phyloP scores from a whole-genome alignment of 2,113 vertebrate species.

The Solea senegalensis region DNA sequence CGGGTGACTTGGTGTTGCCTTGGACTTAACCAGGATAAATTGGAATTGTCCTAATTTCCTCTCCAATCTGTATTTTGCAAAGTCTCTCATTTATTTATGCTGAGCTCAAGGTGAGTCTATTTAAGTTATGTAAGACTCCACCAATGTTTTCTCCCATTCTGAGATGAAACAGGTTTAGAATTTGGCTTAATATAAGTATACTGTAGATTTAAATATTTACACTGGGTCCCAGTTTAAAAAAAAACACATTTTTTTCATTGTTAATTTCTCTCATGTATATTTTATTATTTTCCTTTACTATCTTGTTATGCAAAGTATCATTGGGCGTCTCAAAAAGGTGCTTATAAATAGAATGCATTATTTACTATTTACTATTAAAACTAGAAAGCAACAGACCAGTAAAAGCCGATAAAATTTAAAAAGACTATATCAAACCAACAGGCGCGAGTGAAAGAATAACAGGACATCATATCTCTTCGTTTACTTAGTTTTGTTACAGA shows the following conservation, averaged over 20 bases:
- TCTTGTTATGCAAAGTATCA: not conserved
- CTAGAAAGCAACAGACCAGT: not conserved
- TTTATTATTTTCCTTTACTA: not conserved
- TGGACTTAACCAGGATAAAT: not conserved
- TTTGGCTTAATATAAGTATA: too few relatives aligned
- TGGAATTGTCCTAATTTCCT: not conserved
- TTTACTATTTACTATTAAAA: not conserved
- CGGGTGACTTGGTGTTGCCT: not conserved
- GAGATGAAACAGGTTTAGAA: too few relatives aligned
- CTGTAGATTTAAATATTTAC: too few relatives aligned
- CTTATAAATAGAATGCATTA: not conserved
- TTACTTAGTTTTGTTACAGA: slow-evolving; percentile 32
- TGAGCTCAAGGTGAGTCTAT: not conserved
- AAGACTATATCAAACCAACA: not conserved
- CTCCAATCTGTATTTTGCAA: not conserved
- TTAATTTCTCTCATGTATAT: not conserved
- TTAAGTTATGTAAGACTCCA: not conserved
- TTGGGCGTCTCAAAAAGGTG: not conserved
- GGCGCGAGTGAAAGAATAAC: not conserved
- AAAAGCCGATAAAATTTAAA: slow-evolving; percentile 4
- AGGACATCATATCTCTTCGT: slow-evolving; percentile 10
- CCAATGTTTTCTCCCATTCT: too few relatives aligned
- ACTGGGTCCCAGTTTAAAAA: too few relatives aligned
- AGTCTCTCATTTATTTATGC: not conserved
- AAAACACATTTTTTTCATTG: too few relatives aligned